Conservation (phyloP, 2,797 vertebrate genomes). For the Eospalax fontanierii region DNA sequence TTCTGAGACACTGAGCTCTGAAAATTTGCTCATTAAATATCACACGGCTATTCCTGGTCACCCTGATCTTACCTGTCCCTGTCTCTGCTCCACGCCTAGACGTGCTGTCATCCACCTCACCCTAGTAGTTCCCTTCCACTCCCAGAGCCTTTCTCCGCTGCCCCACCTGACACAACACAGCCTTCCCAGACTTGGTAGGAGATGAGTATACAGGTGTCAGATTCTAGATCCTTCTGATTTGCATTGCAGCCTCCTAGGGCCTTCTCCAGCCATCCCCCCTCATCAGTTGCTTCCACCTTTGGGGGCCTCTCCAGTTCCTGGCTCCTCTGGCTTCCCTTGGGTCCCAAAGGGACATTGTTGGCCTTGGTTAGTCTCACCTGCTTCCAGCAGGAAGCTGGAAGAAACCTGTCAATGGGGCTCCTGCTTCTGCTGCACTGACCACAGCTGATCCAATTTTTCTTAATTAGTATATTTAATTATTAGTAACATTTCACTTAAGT, state of each 20-base stretch:
- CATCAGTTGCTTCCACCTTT: neutral
- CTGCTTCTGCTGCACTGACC: neutral
- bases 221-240: neutral
- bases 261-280: neutral
- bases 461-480: constrained; percentile 78
- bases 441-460: constrained; percentile 71
- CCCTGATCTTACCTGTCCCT: neutral
- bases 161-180: no score
- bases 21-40: neutral
- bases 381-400: constrained; percentile 13
- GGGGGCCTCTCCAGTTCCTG: neutral
- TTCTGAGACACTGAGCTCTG: neutral
- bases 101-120: neutral
- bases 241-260: neutral
- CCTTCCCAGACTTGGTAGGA: neutral
- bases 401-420: neutral
- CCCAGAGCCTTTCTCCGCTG: neutral
- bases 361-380: neutral
- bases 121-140: fast-evolving
- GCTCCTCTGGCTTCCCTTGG: neutral
- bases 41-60: neutral
- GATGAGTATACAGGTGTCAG: neutral
- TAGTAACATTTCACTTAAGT: constrained; percentile 73
- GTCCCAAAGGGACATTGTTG: neutral
- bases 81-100: neutral